Evolutionary conservation across 2,888 invertebrate species (phyloP).

Genomic region (Orthonevra nobilis): DNA sequence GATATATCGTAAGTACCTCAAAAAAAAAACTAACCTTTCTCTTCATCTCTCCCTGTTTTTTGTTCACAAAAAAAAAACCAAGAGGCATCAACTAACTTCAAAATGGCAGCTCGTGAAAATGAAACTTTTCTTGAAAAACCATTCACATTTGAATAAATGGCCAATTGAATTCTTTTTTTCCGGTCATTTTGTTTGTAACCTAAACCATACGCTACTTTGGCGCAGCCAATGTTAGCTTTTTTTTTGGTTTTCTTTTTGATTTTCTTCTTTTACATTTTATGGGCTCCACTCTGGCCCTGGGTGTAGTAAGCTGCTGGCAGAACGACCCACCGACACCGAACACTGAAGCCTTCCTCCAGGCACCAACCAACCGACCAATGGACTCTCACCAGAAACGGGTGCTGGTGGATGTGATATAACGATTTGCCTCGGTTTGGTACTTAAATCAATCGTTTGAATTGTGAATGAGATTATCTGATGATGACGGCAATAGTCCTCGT

Average conservation of each 20-base stretch:
- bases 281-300: conserved; percentile 1
- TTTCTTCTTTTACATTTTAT: conserved; percentile 31
- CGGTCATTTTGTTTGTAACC: conserved; percentile 61
- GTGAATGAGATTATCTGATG: conserved; percentile 71
- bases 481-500: conserved; percentile 67
- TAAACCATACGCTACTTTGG: conserved; percentile 54
- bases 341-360: neutral
- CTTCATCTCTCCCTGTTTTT: neutral
- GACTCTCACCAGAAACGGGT: neutral
- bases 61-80: neutral
- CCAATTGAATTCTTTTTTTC: conserved; percentile 69
- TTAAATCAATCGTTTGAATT: conserved; percentile 70
- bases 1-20: conserved; percentile 94
- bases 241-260: neutral
- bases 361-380: neutral
- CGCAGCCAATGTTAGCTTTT: too few relatives aligned
- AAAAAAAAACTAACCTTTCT: neutral
- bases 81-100: conserved; percentile 23
- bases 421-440: conserved; percentile 69
- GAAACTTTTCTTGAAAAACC: conserved; percentile 46
- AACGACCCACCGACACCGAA: neutral
- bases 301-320: too few relatives aligned
- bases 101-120: conserved; percentile 59
- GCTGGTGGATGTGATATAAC: conserved; percentile 59
- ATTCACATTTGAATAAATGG: conserved; percentile 69